Evolutionary conservation across 2,113 vertebrate genomes (phyloP), one percentile per base, ranked within the genome.

Genomic region (Grantiella picta): DNA sequence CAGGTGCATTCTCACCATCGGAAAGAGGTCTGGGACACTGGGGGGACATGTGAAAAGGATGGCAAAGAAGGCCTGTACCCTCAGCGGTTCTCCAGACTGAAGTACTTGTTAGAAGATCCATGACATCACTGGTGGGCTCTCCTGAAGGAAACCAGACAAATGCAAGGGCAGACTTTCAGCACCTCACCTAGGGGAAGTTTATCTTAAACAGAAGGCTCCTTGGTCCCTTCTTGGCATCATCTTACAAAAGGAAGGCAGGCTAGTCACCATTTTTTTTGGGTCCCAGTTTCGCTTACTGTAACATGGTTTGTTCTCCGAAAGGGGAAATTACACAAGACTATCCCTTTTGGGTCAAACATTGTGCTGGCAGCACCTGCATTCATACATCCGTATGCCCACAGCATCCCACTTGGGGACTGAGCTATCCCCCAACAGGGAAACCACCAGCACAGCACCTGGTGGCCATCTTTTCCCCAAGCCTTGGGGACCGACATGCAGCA

Each of bases 401-500:
- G 25, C 27, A 29, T 28, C 42, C n/a, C 16, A 49, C 38, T 52
- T 3, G 4, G 29, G 49, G 35, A 21, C n/a, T 9, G 7, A 27
- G 45, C 52, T 7, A 2, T 19, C 11, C 53, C 42, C 78, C 10
- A n/a, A 24, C 0, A 20, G 36, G 31, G 61, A 69, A 53, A 36
- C 47, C 52, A 44, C 33, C 54, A 50, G 56, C 54, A 63, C 54
- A 45, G 54, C n/a, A 47, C 4, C 63, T 2, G 1, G 35, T 3
- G 24, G 17, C 9, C 4, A 18, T 61, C 45, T 54, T 27, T 68
- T 33, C 38, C 36, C 12, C 1, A 0, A 86, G 59, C 68, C 77
- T 31, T 9, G 45, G 0, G 0, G 59, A 72, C 53, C 0, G 0
- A 65, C 49, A 31, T 0, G 3, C 44, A 31, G 36, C 2, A 2